Base-by-base conservation (phyloP, 1,140 invertebrate genomes). In the Nephila pilipes region DNA sequence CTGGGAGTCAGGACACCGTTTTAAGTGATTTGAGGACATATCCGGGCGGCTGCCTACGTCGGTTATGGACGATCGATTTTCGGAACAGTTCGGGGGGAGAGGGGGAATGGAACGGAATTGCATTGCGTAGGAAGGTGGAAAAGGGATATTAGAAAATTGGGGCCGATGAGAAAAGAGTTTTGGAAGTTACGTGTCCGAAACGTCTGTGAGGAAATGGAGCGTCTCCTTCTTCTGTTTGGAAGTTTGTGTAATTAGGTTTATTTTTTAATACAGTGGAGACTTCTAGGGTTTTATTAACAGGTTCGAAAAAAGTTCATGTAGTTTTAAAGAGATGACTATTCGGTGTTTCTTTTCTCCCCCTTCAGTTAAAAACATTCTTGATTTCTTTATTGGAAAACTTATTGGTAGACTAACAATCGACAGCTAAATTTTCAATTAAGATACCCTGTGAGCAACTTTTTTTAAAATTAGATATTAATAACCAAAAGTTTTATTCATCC, bases 81-180 rank as follows among this genome's bases (percentile, higher is more conserved):
- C 20, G 12, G 36, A 36, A 14, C 10, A 18, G 12, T 20, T n/a
- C 0, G 79, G 38, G 6, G 0, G 46, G 20, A 14, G 75, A n/a
- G 36, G 5, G 16, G 18, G 36, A 20, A 20, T 20, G 16, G 79
- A 22, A 4, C 46, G 32, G 6, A 54, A 38, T 81, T 54, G 79
- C 79, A 81, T 81, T 54, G 79, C n/a, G 38, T 81, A 25, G 75
- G 75, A 65, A 65, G n/a, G 63, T 69, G 29, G 65, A 18, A 22
- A 16, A 22, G 18, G 57, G 14, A 32, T 36, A 69, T 32, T 69
- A 29, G 60, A n/a, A 10, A 63, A 12, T n/a, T 22, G 63, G 63
- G 46, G 46, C 46, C 6, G 20, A 60, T 18, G 16, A 18, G 22
- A 25, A 63, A 63, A 63, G n/a, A 63, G 22, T 16, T 4, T 8